These are phyloP conservation scores for Tangara arthus DNA, from an alignment of 2,797 vertebrate genomes.

Conservation along the genomic window DNA sequence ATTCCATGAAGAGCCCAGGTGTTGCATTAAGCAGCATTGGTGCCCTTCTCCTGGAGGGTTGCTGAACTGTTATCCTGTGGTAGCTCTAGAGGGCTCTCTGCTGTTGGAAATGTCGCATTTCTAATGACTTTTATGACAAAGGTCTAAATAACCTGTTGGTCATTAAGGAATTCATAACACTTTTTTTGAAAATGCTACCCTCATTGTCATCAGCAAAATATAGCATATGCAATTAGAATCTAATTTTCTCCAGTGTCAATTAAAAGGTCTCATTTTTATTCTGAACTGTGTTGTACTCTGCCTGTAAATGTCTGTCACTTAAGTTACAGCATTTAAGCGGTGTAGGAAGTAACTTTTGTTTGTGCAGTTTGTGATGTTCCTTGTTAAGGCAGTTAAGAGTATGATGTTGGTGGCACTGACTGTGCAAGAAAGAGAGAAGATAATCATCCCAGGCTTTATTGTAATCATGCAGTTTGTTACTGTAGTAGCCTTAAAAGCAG, in stretches of 20 bases:
- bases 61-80: not conserved
- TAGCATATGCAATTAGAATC: slow-evolving; percentile 11
- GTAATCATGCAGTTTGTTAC: not conserved
- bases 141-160: slow-evolving; percentile 34
- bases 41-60: not conserved
- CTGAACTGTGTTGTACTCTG: not conserved
- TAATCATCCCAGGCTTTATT: not conserved
- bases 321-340: not conserved
- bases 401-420: not conserved
- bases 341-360: not conserved
- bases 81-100: slow-evolving; percentile 67
- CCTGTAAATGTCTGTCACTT: not conserved
- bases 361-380: not conserved
- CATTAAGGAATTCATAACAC: not conserved
- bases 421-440: not conserved
- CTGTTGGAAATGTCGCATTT: slow-evolving; percentile 46
- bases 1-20: accelerated
- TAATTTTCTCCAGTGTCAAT: slow-evolving; percentile 7
- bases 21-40: not conserved
- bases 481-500: not conserved
- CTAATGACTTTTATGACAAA: not conserved
- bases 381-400: not conserved
- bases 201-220: slow-evolving; percentile 4
- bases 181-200: not conserved
- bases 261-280: not conserved